Percentiles rank a stretch among this genome's conserved stretches.
phyloP scores from a whole-genome alignment of 2,797 vertebrate species.

The Scleropages formosus region DNA sequence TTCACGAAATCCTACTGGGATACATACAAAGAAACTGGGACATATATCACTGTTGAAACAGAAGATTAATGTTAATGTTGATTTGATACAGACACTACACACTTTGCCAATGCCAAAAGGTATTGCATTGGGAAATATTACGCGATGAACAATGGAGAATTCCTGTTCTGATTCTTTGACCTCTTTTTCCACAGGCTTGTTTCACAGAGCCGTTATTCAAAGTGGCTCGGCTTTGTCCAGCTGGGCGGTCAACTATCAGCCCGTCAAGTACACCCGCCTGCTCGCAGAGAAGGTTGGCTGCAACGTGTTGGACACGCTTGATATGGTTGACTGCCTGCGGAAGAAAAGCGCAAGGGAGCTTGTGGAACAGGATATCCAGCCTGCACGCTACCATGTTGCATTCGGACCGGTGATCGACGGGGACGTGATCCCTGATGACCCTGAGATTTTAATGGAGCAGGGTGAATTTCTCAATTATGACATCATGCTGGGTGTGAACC shows the following conservation, averaged over 20 bases:
- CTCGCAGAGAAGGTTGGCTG: constrained; percentile 96
- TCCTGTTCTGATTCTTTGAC: too few relatives aligned
- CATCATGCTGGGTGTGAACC: constrained; percentile 97
- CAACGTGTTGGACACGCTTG: constrained; percentile 91
- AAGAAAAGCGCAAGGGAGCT: constrained; percentile 93
- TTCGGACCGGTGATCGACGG: constrained; percentile 96
- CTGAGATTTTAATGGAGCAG: constrained; percentile 98
- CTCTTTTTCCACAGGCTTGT: constrained; percentile 78
- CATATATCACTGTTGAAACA: too few relatives aligned
- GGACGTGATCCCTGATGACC: constrained; percentile 95
- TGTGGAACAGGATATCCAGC: constrained; percentile 97
- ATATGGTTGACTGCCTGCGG: constrained; percentile 96
- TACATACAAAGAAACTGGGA: too few relatives aligned
- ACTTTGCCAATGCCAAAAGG: too few relatives aligned
- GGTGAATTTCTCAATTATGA: constrained; percentile 99
- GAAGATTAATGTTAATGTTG: too few relatives aligned
- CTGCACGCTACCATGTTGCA: constrained; percentile 92
- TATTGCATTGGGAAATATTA: too few relatives aligned
- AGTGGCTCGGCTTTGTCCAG: constrained; percentile 94
- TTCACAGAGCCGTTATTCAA: constrained; percentile 97
- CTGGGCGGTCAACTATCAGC: constrained; percentile 98
- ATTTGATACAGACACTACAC: too few relatives aligned
- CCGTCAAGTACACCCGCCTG: constrained; percentile 92
- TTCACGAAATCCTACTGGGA: too few relatives aligned
- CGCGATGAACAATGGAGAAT: too few relatives aligned